Percentiles rank a stretch among this genome's conserved stretches.
Conservation (phyloP, 2,113 vertebrate species). For the Lasiurus cinereus region DNA sequence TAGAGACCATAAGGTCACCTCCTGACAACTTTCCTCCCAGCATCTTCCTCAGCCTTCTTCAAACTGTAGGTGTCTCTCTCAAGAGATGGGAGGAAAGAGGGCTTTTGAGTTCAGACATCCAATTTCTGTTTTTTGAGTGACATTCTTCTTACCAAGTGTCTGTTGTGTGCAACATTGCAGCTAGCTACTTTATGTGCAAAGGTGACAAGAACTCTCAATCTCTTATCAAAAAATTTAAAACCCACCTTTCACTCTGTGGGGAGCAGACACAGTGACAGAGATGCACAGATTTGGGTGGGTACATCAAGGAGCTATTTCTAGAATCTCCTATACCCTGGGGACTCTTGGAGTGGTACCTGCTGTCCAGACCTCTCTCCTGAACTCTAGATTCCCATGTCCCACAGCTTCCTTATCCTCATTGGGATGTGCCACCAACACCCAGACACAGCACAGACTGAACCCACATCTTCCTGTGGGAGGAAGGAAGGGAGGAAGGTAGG, state of each 20-base stretch:
- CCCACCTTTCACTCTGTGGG: neutral
- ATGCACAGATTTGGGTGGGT: neutral
- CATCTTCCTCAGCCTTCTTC: neutral
- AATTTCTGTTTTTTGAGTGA: neutral
- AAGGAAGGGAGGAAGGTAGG: neutral
- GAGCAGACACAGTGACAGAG: neutral
- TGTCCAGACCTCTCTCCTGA: neutral
- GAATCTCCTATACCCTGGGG: neutral
- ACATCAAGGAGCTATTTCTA: neutral
- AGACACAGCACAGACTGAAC: neutral
- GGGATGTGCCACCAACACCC: neutral
- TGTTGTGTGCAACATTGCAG: neutral
- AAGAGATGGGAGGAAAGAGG: neutral
- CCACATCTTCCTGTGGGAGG: neutral
- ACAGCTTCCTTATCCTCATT: neutral
- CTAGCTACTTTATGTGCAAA: neutral
- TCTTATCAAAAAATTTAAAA: neutral
- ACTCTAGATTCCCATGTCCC: too few relatives aligned
- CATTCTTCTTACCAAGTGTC: neutral
- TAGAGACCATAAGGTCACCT: neutral
- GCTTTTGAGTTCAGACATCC: neutral
- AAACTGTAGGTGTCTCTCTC: neutral
- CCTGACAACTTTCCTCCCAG: neutral
- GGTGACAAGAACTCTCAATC: neutral
- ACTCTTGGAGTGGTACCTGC: neutral